Percentiles rank a stretch among this genome's conserved stretches.
Evolutionary conservation across 2,888 invertebrate genomes (phyloP).

Genomic region (Drosophila ezoana): DNA sequence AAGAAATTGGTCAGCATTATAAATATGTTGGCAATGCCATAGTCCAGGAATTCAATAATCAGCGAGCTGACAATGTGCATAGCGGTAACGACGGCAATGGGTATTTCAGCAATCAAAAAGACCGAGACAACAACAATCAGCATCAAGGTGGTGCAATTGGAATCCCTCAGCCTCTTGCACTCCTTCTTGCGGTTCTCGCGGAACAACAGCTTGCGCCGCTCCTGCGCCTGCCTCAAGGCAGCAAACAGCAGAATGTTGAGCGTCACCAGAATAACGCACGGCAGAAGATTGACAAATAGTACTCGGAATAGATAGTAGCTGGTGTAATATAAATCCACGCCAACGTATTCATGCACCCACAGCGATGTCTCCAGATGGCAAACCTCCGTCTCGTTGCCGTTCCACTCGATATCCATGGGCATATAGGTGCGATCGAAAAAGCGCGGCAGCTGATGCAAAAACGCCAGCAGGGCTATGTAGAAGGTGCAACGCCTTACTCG

Average conservation of each 20-base stretch:
- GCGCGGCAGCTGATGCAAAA: slow-evolving; percentile 92
- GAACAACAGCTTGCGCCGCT: slow-evolving; percentile 91
- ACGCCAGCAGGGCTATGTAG: slow-evolving; percentile 91
- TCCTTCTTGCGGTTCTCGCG: slow-evolving; percentile 92
- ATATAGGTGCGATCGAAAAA: slow-evolving; percentile 90
- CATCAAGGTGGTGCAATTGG: slow-evolving; percentile 95
- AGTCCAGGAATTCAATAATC: slow-evolving; percentile 90
- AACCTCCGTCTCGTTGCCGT: slow-evolving; percentile 88
- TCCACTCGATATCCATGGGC: slow-evolving; percentile 89
- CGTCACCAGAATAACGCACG: slow-evolving; percentile 94
- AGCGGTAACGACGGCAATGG: slow-evolving; percentile 92
- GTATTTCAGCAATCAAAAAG: slow-evolving; percentile 93
- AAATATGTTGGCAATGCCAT: slow-evolving; percentile 91
- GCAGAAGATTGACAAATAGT: slow-evolving; percentile 95
- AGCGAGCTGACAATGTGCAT: slow-evolving; percentile 93
- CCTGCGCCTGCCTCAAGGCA: slow-evolving; percentile 93
- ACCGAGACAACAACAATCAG: slow-evolving; percentile 94
- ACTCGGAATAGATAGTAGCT: slow-evolving; percentile 94
- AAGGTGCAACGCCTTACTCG: slow-evolving; percentile 92
- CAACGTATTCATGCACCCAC: slow-evolving; percentile 89
- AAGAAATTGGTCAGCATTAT: slow-evolving; percentile 95
- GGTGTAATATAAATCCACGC: slow-evolving; percentile 92
- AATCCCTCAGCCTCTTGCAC: slow-evolving; percentile 90
- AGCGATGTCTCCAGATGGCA: slow-evolving; percentile 88
- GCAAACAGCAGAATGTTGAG: slow-evolving; percentile 94